Conservation (phyloP, 2,797 vertebrate species). For the Astyanax mexicanus region DNA sequence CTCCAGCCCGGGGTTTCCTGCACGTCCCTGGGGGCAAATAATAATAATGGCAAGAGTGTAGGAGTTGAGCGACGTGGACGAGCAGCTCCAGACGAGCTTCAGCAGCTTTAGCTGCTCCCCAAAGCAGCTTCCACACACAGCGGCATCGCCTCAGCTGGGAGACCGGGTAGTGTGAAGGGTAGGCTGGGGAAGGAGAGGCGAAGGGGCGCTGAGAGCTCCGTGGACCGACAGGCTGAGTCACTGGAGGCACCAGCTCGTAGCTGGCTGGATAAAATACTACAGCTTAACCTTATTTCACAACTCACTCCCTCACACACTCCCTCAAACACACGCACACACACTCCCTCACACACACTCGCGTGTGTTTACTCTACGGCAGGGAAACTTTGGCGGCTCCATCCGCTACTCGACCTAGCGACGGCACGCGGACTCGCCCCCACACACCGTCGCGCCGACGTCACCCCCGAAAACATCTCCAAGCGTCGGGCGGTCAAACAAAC, state of each 20-base stretch:
- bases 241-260: background rate
- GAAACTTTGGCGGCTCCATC: slow-evolving; percentile 55
- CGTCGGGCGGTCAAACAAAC: background rate
- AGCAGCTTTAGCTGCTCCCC: background rate
- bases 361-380: slow-evolving; percentile 38
- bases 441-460: background rate
- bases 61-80: background rate
- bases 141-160: background rate
- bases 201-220: background rate
- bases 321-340: background rate
- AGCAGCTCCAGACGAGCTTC: background rate
- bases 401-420: slow-evolving; percentile 36
- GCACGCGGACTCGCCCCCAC: slow-evolving; percentile 34
- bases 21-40: background rate
- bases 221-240: too few species aligned
- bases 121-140: background rate
- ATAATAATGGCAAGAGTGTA: background rate
- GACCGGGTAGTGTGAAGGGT: background rate
- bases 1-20: background rate
- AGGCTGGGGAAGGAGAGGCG: background rate
- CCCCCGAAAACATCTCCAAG: slow-evolving; percentile 48
- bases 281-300: too few species aligned
- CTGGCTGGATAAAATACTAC: too few species aligned
- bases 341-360: slow-evolving; percentile 17
- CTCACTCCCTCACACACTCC: background rate